These are phyloP conservation scores for Fragum sueziense DNA, from an alignment of 2,888 invertebrate species.

Conservation along the genomic window DNA sequence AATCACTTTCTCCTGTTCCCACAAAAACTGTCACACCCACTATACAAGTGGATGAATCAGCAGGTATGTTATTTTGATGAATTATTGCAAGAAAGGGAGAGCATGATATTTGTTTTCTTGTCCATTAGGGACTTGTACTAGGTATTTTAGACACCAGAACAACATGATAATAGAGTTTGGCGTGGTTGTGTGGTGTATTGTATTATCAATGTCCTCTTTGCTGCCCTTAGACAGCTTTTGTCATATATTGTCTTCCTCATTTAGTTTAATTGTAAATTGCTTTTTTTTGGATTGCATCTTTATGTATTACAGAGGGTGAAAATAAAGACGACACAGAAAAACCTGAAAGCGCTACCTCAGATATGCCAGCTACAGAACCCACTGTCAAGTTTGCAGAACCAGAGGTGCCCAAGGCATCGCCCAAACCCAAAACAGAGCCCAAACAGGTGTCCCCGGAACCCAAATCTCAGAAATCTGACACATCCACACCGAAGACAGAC, in stretches of 20 bases:
- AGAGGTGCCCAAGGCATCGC: constrained; percentile 21
- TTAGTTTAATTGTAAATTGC: too few relatives aligned
- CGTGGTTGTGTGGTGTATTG: too few relatives aligned
- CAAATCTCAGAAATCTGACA: constrained; percentile 36
- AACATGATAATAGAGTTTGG: too few relatives aligned
- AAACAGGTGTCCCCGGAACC: constrained; percentile 48
- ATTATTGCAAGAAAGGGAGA: too few relatives aligned
- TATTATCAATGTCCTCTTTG: too few relatives aligned
- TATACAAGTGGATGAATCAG: constrained; percentile 39
- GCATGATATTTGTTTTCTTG: too few relatives aligned
- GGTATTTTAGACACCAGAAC: too few relatives aligned
- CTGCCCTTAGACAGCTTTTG: too few relatives aligned
- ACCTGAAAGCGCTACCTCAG: constrained; percentile 8
- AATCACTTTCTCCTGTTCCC: constrained; percentile 52
- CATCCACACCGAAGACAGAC: constrained; percentile 57
- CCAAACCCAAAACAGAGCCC: constrained; percentile 34
- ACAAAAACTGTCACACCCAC: constrained; percentile 44
- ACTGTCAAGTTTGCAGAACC: constrained; percentile 32
- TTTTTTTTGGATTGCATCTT: too few relatives aligned
- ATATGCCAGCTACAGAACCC: constrained; percentile 4
- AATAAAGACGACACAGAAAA: background rate
- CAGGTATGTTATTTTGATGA: constrained; percentile 39
- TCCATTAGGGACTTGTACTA: too few relatives aligned
- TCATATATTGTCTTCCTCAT: too few relatives aligned
- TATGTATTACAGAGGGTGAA: background rate